Evolutionary conservation across 1,140 invertebrate species (phyloP), one percentile per base, ranked within the genome.

Genomic region (Chlorops oryzae): DNA sequence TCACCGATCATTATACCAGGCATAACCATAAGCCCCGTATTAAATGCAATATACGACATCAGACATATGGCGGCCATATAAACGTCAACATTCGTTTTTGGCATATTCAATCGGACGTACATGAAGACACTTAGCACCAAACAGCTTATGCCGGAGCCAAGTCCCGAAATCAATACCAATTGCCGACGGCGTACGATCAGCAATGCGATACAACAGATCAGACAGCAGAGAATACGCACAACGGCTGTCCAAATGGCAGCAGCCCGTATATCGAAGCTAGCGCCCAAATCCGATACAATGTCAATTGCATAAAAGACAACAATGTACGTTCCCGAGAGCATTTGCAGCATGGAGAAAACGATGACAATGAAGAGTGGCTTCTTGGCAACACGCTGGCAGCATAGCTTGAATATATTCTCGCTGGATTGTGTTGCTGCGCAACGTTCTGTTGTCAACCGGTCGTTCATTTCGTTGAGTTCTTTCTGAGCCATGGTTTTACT

Each of bases 291-390:
- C 6, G 74, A 65, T 2, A 87, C 63, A 32, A 88, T 81, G 47
- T 86, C 81, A 0, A 86, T 81, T 2, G 83, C 85, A 54, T 87
- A 87, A 65, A 86, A 87, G 40, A 88, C 81, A 25, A 86, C 76
- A 2, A 87, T 73, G 54, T 84, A 87, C 2, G 83, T 85, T 45
- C 86, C 86, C 3, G 83, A 83, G 2, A 84, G 67, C 53, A 85
- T 81, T 63, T 87, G 84, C 34, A 86, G 72, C 45, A 84, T 61
- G 57, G 82, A 85, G 66, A 87, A 87, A 0, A 81, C 63, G 51
- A 83, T 82, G 49, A 87, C 82, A 18, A 88, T 82, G 7, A 84
- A 61, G 21, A 87, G 70, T 0, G 85, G 85, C 58, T 86, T 87
- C 1, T 83, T 56, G 0, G 85, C 80, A n/a, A 78, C 75, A 1